Evolutionary conservation across 2,797 vertebrate genomes (phyloP).

Genomic region (Babyrousa celebensis): DNA sequence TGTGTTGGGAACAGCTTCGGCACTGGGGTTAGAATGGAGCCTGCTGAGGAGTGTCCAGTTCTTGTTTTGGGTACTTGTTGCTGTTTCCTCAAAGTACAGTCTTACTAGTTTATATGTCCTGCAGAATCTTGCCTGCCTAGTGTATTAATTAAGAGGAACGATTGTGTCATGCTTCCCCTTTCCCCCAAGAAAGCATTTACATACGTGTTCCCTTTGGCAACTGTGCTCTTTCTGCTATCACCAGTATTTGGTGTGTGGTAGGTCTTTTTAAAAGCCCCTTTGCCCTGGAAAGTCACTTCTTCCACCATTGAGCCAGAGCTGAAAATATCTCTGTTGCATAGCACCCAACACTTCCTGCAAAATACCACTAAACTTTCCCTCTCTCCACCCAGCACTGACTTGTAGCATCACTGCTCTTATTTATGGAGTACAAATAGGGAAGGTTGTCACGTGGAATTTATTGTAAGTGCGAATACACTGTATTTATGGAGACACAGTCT

Average conservation of each 20-base stretch:
- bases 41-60: background rate
- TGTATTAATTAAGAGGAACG: background rate
- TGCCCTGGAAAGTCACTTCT: slow-evolving; percentile 65
- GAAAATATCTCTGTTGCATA: slow-evolving; percentile 72
- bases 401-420: slow-evolving; percentile 29
- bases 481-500: slow-evolving; percentile 39
- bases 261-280: slow-evolving; percentile 55
- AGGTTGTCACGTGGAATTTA: background rate
- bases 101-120: background rate
- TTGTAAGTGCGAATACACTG: background rate
- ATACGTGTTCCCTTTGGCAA: background rate
- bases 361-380: slow-evolving; percentile 42
- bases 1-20: background rate
- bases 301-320: slow-evolving; percentile 50
- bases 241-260: background rate
- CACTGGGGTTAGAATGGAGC: background rate
- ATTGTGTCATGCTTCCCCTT: background rate
- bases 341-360: slow-evolving; percentile 70
- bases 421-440: slow-evolving; percentile 19
- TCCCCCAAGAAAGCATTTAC: background rate
- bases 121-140: slow-evolving; percentile 12
- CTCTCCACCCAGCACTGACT: slow-evolving; percentile 48
- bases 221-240: slow-evolving; percentile 5
- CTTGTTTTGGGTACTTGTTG: background rate
- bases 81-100: background rate